Evolutionary conservation across 1,140 invertebrate species (phyloP).

Genomic region (Pseudomyrmex cubaensis): DNA sequence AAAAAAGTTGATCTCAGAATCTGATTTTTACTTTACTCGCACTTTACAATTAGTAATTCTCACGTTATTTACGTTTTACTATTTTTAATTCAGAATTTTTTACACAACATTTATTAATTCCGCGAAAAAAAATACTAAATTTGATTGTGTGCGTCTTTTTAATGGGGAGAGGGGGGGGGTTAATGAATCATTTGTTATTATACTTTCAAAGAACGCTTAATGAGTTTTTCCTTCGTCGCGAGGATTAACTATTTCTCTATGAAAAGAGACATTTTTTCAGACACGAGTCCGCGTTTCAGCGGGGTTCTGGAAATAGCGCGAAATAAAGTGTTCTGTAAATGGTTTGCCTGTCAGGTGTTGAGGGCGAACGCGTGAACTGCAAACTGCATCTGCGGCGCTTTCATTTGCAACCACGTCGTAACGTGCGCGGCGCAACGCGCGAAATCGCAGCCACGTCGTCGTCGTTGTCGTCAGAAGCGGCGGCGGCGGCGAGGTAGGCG

Average conservation of each 20-base stretch:
- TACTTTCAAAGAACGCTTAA: neutral
- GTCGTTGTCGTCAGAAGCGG: no score
- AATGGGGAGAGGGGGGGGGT: no score
- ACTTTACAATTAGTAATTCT: no score
- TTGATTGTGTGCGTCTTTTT: no score
- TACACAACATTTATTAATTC: no score
- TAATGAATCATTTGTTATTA: neutral
- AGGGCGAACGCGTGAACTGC: slow-evolving; percentile 20
- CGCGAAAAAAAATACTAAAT: no score
- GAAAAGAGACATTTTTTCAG: neutral
- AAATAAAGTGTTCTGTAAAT: slow-evolving; percentile 48
- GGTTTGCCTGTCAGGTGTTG: slow-evolving; percentile 18
- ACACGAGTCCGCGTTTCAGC: no score
- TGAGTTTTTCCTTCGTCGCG: neutral
- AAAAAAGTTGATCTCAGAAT: no score
- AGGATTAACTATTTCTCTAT: neutral
- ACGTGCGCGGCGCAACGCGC: neutral
- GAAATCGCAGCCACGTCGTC: slow-evolving; percentile 43
- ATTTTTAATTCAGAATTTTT: no score
- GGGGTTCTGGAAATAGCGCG: slow-evolving; percentile 1
- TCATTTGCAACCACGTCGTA: slow-evolving; percentile 43
- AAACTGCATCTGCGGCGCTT: slow-evolving; percentile 38
- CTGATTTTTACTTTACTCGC: no score
- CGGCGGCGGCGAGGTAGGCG: slow-evolving; percentile 19
- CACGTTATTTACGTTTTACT: no score